Conservation (phyloP, 2,113 vertebrate genomes). For the Hippopotamus amphibius region DNA sequence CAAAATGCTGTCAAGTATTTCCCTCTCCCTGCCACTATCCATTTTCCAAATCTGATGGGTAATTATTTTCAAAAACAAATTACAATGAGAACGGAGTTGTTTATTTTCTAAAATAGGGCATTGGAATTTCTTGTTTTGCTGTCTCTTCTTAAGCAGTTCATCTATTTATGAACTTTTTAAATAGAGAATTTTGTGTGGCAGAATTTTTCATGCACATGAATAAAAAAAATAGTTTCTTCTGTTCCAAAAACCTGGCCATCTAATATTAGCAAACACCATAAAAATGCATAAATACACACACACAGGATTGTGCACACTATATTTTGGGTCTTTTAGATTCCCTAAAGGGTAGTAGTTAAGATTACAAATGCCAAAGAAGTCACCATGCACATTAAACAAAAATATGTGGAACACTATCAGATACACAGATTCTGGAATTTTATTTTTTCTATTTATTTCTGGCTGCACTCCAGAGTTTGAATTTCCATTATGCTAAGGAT, state of each 20-base stretch:
- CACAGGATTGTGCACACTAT: background rate
- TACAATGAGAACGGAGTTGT: background rate
- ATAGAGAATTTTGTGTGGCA: background rate
- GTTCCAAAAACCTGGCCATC: background rate
- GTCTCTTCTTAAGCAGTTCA: background rate
- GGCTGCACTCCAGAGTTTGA: accelerated
- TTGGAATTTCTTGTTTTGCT: background rate
- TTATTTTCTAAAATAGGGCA: background rate
- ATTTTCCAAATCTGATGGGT: background rate
- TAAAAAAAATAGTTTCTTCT: background rate
- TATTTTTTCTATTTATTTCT: background rate
- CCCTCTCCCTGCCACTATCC: background rate
- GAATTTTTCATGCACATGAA: background rate
- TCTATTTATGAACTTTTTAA: background rate
- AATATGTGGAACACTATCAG: background rate
- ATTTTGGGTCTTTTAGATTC: background rate
- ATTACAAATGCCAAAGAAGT: background rate
- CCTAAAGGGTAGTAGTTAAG: background rate
- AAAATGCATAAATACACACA: background rate
- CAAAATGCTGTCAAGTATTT: background rate
- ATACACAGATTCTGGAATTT: background rate
- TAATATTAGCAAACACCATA: background rate
- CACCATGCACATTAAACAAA: background rate
- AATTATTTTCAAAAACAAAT: background rate
- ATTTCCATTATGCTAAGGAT: background rate